Conservation (phyloP, 2,888 invertebrate species). For the Drosophila kokeensis region DNA sequence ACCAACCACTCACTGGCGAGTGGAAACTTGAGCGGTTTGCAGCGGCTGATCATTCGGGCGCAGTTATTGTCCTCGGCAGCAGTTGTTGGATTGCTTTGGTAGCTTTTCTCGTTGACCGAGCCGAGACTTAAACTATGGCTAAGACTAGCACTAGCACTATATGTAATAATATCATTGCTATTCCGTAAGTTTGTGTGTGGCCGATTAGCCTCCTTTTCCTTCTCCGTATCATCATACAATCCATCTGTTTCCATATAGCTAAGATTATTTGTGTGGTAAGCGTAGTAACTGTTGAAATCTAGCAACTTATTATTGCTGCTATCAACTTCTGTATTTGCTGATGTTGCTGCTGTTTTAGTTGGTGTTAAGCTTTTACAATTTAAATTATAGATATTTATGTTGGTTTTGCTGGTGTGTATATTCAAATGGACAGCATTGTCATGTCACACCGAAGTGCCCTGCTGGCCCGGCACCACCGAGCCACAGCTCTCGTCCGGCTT, state of each 20-base stretch:
- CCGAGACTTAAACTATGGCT: slow-evolving; percentile 73
- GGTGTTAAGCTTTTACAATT: slow-evolving; percentile 71
- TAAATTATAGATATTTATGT: slow-evolving; percentile 60
- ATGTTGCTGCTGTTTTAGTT: slow-evolving; percentile 55
- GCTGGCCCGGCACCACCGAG: slow-evolving; percentile 84
- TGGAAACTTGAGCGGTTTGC: slow-evolving; percentile 84
- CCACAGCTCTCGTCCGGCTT: slow-evolving; percentile 80
- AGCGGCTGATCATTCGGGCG: slow-evolving; percentile 83
- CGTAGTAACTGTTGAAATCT: slow-evolving; percentile 73
- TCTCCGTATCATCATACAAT: slow-evolving; percentile 1
- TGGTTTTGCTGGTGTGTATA: slow-evolving; percentile 65
- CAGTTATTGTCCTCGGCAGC: slow-evolving; percentile 84
- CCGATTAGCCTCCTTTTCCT: background rate
- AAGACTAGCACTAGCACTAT: slow-evolving; percentile 62
- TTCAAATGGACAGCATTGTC: slow-evolving; percentile 72
- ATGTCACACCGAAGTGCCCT: slow-evolving; percentile 85
- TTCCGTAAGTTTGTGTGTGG: slow-evolving; percentile 40
- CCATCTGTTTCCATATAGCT: slow-evolving; percentile 58
- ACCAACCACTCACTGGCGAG: slow-evolving; percentile 85
- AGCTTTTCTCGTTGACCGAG: slow-evolving; percentile 62
- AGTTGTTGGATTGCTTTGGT: slow-evolving; percentile 53
- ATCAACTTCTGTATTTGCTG: slow-evolving; percentile 23
- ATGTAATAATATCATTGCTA: slow-evolving; percentile 60
- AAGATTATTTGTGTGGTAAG: slow-evolving; percentile 78
- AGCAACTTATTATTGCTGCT: slow-evolving; percentile 57